phyloP scores from a whole-genome alignment of 2,888 invertebrate species.

The Amphipyra tragopoginis region DNA sequence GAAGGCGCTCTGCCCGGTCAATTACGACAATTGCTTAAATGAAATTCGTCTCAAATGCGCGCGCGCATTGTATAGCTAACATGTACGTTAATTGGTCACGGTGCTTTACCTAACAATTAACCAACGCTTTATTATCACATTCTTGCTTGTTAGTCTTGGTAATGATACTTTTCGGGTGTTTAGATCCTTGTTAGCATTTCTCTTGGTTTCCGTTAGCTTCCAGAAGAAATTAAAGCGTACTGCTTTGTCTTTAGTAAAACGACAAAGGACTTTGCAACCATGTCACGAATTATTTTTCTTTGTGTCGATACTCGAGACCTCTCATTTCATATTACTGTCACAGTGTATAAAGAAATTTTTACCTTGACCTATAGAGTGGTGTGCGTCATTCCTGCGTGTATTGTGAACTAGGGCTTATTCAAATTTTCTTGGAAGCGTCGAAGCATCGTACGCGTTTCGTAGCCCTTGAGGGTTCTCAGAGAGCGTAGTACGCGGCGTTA shows the following conservation, averaged over 20 bases:
- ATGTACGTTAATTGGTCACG: conserved; percentile 86
- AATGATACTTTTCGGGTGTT: conserved; percentile 50
- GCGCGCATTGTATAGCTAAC: conserved; percentile 71
- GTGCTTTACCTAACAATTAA: conserved; percentile 86
- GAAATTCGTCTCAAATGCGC: conserved; percentile 84
- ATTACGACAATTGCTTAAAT: conserved; percentile 89
- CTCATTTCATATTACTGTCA: conserved; percentile 44
- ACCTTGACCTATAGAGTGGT: conserved; percentile 49
- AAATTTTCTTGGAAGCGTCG: conserved; percentile 52
- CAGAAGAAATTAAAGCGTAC: conserved; percentile 7
- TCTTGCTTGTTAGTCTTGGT: conserved; percentile 62
- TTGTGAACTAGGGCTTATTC: conserved; percentile 31
- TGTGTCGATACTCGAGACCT: conserved; percentile 21
- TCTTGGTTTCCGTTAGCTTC: conserved; percentile 23
- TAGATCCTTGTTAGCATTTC: conserved; percentile 47
- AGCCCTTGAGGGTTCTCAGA: conserved; percentile 65
- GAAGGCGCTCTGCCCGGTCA: conserved; percentile 83
- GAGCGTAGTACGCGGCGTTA: conserved; percentile 64
- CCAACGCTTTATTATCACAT: conserved; percentile 70
- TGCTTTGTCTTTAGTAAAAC: conserved; percentile 15
- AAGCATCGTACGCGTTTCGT: conserved; percentile 32
- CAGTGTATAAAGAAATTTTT: conserved; percentile 44
- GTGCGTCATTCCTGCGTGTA: conserved; percentile 46
- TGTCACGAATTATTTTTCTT: conserved; percentile 28
- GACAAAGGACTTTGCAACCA: conserved; percentile 27